Evolutionary conservation across 2,113 vertebrate genomes (phyloP), one percentile per base, ranked within the genome.

Genomic region (Formicarius rufipectus): DNA sequence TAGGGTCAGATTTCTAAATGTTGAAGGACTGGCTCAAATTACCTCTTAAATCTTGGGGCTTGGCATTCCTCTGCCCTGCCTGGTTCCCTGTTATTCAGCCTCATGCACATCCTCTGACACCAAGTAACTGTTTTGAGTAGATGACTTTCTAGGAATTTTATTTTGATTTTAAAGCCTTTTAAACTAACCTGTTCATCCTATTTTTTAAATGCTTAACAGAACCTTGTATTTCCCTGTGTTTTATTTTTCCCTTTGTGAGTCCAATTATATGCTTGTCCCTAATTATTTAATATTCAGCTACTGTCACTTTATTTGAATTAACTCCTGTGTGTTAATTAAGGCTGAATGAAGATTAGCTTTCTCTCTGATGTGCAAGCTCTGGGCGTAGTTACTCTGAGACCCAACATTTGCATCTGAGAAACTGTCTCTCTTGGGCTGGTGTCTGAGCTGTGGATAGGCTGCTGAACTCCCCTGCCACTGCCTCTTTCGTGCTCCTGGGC

Each of bases 1-100:
- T 71, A 95, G 84, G 52, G 60, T 97, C 84, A 84, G 93, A 72
- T 97, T 96, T 95, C 94, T 75, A 81, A 95, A 89, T 87, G 76
- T 53, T 89, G 93, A 93, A 95, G 89, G 86, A 84, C 76, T 89
- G 84, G 60, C 47, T 97, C 95, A 91, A 87, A 90, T 95, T 95
- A 94, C 96, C 77, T 93, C 86, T 78, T 95, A 90, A 95, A 90
- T 91, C 89, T 82, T 91, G 73, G 56, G 93, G 75, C 64, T 92
- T 93, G 64, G 69, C 76, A 94, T 93, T 95, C 60, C 86, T 87
- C 76, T 68, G 68, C 68, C 82, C 52, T 4, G 35, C 47, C 52
- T 90, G 64, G 30, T 72, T 90, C 83, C 35, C 50, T 59, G 74
- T 80, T 71, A 71, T 78, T 84, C 68, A 86, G 10, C 50, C 15